These are phyloP conservation scores for Fratercula arctica DNA, from an alignment of 2,797 vertebrate species.

Conservation along the genomic window DNA sequence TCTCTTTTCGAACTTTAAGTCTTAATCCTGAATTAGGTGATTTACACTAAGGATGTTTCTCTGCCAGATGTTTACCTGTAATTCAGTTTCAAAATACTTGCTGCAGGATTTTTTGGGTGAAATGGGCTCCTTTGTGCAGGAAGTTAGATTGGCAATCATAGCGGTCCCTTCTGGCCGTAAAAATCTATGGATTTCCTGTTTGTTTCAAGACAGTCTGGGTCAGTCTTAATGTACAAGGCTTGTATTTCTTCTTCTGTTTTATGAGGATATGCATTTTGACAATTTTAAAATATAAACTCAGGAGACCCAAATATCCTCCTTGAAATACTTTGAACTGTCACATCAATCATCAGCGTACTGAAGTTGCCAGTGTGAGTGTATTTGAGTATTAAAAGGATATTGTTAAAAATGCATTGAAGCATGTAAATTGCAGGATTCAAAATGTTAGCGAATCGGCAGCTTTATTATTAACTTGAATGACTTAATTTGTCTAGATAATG, in stretches of 20 bases:
- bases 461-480: not conserved
- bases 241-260: not conserved
- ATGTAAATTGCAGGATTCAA: constrained; percentile 6
- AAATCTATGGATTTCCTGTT: not conserved
- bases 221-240: not conserved
- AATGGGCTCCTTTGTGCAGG: not conserved
- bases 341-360: not conserved
- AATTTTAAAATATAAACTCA: not conserved
- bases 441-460: not conserved
- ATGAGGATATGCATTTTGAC: not conserved
- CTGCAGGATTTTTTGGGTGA: not conserved
- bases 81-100: not conserved
- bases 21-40: not conserved
- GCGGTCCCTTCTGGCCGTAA: not conserved
- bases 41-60: not conserved
- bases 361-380: not conserved
- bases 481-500: not conserved
- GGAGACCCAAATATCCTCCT: not conserved
- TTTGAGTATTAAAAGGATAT: not conserved
- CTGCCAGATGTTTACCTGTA: not conserved
- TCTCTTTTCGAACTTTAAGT: not conserved
- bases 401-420: not conserved
- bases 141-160: not conserved
- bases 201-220: not conserved
- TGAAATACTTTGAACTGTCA: not conserved